Percentiles rank a stretch among this genome's conserved stretches.
phyloP scores from a whole-genome alignment of 2,113 vertebrate species.

The Poicephalus gulielmi region DNA sequence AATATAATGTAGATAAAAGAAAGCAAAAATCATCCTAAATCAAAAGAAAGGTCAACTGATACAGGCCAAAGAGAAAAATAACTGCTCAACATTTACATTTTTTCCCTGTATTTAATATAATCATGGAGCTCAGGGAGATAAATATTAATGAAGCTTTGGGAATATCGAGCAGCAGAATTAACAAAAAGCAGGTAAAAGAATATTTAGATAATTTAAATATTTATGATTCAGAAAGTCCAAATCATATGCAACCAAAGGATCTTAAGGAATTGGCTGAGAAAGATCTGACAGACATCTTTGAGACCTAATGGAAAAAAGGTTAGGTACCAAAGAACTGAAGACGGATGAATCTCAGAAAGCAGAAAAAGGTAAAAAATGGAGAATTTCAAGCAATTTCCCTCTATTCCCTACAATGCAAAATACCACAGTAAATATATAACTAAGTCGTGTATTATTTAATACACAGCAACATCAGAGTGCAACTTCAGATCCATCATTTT shows the following conservation, averaged over 20 bases:
- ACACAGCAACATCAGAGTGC: constrained; percentile 1
- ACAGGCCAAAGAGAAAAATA: not conserved
- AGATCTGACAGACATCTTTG: constrained; percentile 31
- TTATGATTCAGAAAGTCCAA: constrained; percentile 69
- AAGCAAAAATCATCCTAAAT: constrained; percentile 45
- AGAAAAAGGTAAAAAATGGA: not conserved
- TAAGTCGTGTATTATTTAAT: constrained; percentile 31
- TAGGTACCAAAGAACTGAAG: constrained; percentile 51
- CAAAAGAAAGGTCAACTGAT: constrained; percentile 21
- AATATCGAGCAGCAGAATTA: constrained; percentile 75
- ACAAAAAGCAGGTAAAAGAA: constrained; percentile 74
- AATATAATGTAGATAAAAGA: constrained; percentile 17
- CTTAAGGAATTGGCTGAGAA: constrained; percentile 41
- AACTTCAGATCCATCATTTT: not conserved
- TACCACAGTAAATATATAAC: constrained; percentile 48
- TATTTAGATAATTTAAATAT: constrained; percentile 78
- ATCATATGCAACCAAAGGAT: constrained; percentile 56
- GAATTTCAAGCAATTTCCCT: constrained; percentile 41
- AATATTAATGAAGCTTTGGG: constrained; percentile 77
- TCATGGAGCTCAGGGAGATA: constrained; percentile 52
- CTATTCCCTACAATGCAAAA: constrained; percentile 44
- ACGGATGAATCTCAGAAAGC: constrained; percentile 40
- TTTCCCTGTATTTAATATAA: constrained; percentile 38
- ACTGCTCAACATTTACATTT: constrained; percentile 6
- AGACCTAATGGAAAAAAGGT: constrained; percentile 37